Evolutionary conservation across 92 coral and sea anemone genomes (phyloP).

Genomic region (Blastomussa wellsi): DNA sequence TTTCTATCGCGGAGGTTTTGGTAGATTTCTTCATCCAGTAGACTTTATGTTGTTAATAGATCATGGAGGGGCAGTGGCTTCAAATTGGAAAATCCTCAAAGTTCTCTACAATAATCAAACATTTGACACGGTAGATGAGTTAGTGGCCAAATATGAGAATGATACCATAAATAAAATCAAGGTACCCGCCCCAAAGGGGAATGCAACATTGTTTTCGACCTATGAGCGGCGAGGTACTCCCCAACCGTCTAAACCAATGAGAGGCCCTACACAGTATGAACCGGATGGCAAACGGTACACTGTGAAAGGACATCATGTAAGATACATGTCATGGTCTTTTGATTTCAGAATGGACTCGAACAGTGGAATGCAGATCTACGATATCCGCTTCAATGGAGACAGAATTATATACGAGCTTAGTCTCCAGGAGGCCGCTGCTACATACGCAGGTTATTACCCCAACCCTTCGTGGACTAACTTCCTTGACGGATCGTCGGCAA

Average conservation of each 20-base stretch:
- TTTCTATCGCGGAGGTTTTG: neutral
- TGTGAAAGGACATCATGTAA: conserved; percentile 61
- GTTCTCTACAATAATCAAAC: conserved; percentile 55
- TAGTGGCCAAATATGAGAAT: conserved; percentile 34
- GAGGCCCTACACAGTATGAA: conserved; percentile 64
- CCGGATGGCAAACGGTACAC: conserved; percentile 79
- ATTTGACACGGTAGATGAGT: conserved; percentile 48
- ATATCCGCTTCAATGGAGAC: conserved; percentile 66
- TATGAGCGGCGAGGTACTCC: conserved; percentile 56
- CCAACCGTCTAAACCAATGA: conserved; percentile 64
- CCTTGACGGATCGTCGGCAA: conserved; percentile 61
- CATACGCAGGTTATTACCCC: conserved; percentile 70
- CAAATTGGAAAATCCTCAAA: conserved; percentile 47
- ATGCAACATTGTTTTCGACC: conserved; percentile 31
- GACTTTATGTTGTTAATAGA: conserved; percentile 22
- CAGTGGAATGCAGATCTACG: conserved; percentile 68
- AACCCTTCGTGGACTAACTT: conserved; percentile 50
- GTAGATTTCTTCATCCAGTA: conserved; percentile 17
- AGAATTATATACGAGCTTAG: conserved; percentile 76
- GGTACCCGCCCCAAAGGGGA: conserved; percentile 29
- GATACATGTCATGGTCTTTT: conserved; percentile 79
- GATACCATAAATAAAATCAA: conserved; percentile 22
- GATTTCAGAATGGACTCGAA: conserved; percentile 65
- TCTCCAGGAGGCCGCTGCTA: conserved; percentile 69
- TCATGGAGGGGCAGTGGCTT: conserved; percentile 42